These are phyloP conservation scores for Vesta saturnalis DNA, from an alignment of 2,888 invertebrate genomes.

Conservation along the genomic window DNA sequence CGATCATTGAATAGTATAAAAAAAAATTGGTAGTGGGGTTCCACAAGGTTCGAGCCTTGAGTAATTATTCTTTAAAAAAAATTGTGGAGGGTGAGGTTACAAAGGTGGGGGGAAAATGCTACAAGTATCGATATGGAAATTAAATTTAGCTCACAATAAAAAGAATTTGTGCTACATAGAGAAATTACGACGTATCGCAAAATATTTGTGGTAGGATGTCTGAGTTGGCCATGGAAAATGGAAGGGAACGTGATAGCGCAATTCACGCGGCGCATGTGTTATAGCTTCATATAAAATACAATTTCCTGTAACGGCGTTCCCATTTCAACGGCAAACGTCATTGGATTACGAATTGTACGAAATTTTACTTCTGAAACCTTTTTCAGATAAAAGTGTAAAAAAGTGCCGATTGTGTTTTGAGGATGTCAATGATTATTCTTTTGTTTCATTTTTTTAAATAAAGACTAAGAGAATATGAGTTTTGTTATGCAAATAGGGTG, in stretches of 20 bases:
- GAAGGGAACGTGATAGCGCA: slow-evolving; percentile 26
- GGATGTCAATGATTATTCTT: slow-evolving; percentile 16
- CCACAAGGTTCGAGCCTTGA: neutral
- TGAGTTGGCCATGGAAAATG: slow-evolving; percentile 21
- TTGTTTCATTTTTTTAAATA: slow-evolving; percentile 26
- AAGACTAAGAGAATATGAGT: slow-evolving; percentile 23
- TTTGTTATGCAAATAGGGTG: slow-evolving; percentile 30
- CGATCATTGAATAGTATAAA: neutral
- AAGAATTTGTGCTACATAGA: slow-evolving; percentile 9
- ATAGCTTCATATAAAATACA: slow-evolving; percentile 24
- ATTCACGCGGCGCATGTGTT: slow-evolving; percentile 25
- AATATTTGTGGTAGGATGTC: slow-evolving; percentile 20
- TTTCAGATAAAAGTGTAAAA: slow-evolving; percentile 14
- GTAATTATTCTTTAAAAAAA: too few relatives aligned
- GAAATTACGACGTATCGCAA: slow-evolving; percentile 13
- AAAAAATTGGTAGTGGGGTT: too few relatives aligned
- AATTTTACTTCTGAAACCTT: slow-evolving; percentile 1
- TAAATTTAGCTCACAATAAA: neutral
- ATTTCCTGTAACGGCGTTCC: slow-evolving; percentile 25
- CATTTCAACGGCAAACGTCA: slow-evolving; percentile 33
- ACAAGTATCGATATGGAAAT: neutral
- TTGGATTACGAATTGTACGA: slow-evolving; percentile 29
- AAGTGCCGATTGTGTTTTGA: slow-evolving; percentile 35
- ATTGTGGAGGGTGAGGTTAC: too few relatives aligned
- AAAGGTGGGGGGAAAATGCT: neutral